Conservation (phyloP, 2,888 invertebrate species). For the Lasioglossum villosulum region DNA sequence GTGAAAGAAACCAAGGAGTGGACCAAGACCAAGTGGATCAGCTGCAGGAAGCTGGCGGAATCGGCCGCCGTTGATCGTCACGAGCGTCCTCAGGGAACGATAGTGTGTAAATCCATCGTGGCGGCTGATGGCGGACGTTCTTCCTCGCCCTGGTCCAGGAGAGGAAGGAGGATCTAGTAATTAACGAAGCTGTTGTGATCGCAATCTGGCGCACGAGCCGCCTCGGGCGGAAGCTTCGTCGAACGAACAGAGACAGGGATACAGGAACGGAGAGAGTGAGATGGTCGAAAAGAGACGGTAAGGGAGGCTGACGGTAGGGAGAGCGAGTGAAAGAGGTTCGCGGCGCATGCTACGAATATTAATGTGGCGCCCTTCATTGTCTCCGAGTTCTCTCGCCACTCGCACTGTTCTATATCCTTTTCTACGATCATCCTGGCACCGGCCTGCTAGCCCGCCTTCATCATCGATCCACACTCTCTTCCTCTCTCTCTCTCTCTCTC, state of each 20-base stretch:
- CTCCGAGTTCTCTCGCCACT: constrained; percentile 57
- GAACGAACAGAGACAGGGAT: constrained; percentile 21
- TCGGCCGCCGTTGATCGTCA: constrained; percentile 40
- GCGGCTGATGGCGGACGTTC: constrained; percentile 28
- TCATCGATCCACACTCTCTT: constrained; percentile 37
- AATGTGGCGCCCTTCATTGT: constrained; percentile 78
- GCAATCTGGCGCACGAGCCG: constrained; percentile 78
- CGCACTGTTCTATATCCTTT: constrained; percentile 62
- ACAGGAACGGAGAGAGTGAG: constrained; percentile 11
- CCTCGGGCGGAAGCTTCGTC: constrained; percentile 69
- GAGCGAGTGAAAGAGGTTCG: constrained; percentile 36
- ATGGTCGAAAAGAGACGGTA: not conserved
- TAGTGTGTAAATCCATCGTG: constrained; percentile 50
- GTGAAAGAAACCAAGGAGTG: constrained; percentile 63
- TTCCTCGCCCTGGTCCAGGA: constrained; percentile 18
- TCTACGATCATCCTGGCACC: constrained; percentile 59
- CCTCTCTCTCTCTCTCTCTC: constrained; percentile 21
- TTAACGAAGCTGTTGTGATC: constrained; percentile 81
- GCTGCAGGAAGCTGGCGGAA: constrained; percentile 39
- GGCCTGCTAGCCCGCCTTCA: constrained; percentile 9
- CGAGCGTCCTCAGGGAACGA: constrained; percentile 50
- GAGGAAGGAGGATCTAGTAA: constrained; percentile 76
- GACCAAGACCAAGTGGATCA: constrained; percentile 47
- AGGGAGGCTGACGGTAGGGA: not conserved
- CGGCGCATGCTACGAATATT: constrained; percentile 76